A percentile compares a stretch with the other conserved stretches of the same genome.
phyloP scores from a whole-genome alignment of 2,797 vertebrate genomes.

The Helarctos malayanus region DNA sequence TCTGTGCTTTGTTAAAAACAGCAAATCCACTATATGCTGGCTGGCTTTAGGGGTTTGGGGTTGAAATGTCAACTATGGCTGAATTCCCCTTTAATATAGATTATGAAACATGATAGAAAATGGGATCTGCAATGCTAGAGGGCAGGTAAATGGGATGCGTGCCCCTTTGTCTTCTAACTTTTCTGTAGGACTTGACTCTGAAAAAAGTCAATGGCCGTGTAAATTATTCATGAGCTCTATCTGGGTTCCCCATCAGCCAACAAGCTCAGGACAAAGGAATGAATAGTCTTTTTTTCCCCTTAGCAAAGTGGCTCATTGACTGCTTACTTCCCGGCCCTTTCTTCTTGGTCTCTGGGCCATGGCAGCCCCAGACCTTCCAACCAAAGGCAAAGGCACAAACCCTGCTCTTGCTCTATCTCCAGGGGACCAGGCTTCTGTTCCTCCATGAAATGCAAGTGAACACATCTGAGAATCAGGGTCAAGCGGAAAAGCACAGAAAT shows the following conservation, averaged over 20 bases:
- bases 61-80: background rate
- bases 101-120: background rate
- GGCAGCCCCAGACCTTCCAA: background rate
- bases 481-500: background rate
- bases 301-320: background rate
- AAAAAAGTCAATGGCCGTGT: background rate
- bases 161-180: background rate
- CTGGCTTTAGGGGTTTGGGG: background rate
- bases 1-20: background rate
- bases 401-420: background rate
- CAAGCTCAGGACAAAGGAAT: background rate
- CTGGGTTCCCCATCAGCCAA: constrained; percentile 21
- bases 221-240: constrained; percentile 62
- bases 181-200: constrained; percentile 19
- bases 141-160: background rate
- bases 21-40: background rate
- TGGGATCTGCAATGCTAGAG: background rate
- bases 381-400: background rate
- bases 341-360: background rate
- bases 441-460: background rate
- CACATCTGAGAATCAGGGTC: background rate
- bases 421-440: background rate
- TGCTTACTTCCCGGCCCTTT: background rate
- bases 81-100: background rate
- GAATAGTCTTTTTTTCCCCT: background rate